These are phyloP conservation scores for Atta colombica DNA, from an alignment of 1,140 invertebrate species.

Conservation along the genomic window DNA sequence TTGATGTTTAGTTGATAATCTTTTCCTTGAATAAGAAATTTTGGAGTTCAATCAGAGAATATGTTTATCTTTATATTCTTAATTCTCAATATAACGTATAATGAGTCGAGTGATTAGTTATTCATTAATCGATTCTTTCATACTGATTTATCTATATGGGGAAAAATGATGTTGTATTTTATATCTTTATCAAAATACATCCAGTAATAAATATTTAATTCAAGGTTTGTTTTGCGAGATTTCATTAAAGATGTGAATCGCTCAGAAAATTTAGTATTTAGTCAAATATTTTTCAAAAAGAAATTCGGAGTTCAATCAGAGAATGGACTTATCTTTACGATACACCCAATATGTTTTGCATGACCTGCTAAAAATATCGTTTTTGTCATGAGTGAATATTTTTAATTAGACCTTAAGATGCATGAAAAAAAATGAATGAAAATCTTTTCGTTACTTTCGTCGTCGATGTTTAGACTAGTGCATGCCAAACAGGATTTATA, in stretches of 20 bases:
- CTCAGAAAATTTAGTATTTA: too few relatives aligned
- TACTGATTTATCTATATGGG: too few relatives aligned
- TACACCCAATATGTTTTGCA: constrained; percentile 27
- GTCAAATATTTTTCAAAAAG: background rate
- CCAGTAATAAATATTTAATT: background rate
- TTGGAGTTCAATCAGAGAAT: too few relatives aligned
- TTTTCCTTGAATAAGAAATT: too few relatives aligned
- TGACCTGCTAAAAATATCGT: background rate
- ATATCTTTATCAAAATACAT: background rate
- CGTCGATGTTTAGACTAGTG: background rate
- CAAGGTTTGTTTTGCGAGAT: background rate
- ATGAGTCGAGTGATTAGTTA: too few relatives aligned
- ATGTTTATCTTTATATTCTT: too few relatives aligned
- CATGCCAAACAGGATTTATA: constrained; percentile 16
- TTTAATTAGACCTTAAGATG: constrained; percentile 1
- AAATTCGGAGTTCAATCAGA: background rate
- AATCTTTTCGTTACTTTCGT: background rate
- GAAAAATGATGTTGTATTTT: too few relatives aligned
- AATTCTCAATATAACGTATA: too few relatives aligned
- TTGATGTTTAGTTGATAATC: too few relatives aligned
- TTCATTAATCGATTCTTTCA: too few relatives aligned
- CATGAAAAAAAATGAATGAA: background rate
- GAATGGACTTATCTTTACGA: constrained; percentile 9
- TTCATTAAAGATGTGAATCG: background rate
- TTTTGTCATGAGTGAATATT: constrained; percentile 1